Percentiles rank a stretch among this genome's conserved stretches.
Conservation (phyloP, 1,140 invertebrate species). For the Lepidotrigona ventralis region DNA sequence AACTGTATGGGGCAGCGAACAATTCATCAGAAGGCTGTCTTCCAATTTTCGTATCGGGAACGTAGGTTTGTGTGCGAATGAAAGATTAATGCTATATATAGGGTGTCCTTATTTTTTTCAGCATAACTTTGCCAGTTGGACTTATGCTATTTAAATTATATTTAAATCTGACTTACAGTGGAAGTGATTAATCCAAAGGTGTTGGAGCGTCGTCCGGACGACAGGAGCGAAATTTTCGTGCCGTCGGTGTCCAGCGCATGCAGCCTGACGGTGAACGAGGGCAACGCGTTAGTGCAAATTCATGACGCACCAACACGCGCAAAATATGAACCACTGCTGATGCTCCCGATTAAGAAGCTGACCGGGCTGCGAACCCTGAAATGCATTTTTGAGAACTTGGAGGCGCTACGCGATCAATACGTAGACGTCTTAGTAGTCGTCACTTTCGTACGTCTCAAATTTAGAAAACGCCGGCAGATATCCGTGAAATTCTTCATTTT, state of each 20-base stretch:
- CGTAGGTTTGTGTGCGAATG: slow-evolving; percentile 79
- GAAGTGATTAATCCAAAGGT: slow-evolving; percentile 83
- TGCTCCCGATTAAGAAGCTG: slow-evolving; percentile 82
- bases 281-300: slow-evolving; percentile 80
- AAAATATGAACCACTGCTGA: slow-evolving; percentile 79
- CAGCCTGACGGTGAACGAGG: slow-evolving; percentile 83
- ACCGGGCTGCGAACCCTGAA: slow-evolving; percentile 64
- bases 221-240: slow-evolving; percentile 81
- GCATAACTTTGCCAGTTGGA: no score
- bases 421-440: slow-evolving; percentile 77
- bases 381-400: slow-evolving; percentile 71
- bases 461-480: neutral
- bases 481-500: neutral
- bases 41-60: slow-evolving; percentile 83
- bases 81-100: neutral
- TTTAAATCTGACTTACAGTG: slow-evolving; percentile 74
- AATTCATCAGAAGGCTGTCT: slow-evolving; percentile 81
- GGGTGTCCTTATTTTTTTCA: no score
- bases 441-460: slow-evolving; percentile 74
- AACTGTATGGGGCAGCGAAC: slow-evolving; percentile 84
- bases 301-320: slow-evolving; percentile 80
- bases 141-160: neutral
- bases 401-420: slow-evolving; percentile 72
- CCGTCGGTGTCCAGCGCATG: slow-evolving; percentile 84
- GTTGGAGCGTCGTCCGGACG: slow-evolving; percentile 79